Evolutionary conservation across 2,888 invertebrate genomes (phyloP).

Genomic region (Pseudococcus longispinus): DNA sequence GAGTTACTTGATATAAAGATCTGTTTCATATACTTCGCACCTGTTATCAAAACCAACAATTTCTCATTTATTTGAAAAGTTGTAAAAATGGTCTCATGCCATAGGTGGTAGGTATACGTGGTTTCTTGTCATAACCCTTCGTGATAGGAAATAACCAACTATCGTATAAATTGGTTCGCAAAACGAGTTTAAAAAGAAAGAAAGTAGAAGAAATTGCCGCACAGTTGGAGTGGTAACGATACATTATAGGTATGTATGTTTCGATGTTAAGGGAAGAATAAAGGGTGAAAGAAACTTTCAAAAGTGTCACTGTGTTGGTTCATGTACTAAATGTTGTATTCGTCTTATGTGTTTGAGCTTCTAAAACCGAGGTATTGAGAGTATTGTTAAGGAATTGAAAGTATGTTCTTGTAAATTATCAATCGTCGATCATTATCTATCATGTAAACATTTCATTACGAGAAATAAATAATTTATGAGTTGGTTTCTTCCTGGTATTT

Average conservation of each 20-base stretch:
- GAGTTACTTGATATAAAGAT: background rate
- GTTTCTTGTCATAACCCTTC: background rate
- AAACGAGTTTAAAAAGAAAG: background rate
- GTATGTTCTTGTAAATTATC: background rate
- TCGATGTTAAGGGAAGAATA: background rate
- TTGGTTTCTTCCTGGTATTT: background rate
- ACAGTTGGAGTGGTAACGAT: background rate
- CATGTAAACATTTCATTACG: background rate
- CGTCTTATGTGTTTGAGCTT: background rate
- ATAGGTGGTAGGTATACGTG: background rate
- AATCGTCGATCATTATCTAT: background rate
- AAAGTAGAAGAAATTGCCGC: background rate
- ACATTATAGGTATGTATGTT: background rate
- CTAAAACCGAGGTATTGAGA: background rate
- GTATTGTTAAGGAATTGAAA: background rate
- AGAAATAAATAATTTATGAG: background rate
- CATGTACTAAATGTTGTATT: background rate
- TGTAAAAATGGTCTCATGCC: background rate
- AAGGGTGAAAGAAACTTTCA: background rate
- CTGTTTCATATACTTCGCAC: background rate
- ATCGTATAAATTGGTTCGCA: conserved; percentile 12
- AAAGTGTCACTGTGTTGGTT: background rate
- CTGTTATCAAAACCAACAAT: conserved; percentile 15
- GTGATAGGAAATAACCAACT: background rate
- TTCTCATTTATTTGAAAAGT: conserved; percentile 12